Evolutionary conservation across 1,140 invertebrate genomes (phyloP), one percentile per base, ranked within the genome.

Genomic region (Spodoptera frugiperda): DNA sequence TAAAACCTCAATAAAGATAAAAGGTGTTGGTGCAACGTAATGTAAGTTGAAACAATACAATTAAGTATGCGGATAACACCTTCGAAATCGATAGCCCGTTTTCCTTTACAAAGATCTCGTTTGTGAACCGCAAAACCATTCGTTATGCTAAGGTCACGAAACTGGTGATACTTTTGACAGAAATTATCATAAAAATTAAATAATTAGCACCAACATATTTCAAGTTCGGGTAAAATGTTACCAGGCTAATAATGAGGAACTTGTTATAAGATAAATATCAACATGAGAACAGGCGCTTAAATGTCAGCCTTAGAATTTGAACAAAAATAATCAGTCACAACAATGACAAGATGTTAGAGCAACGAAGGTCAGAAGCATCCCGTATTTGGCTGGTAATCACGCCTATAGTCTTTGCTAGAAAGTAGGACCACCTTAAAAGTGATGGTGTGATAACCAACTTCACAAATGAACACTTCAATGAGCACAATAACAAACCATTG

Each of bases 401-500:
- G 33, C 4, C 30, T 63, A 6, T 4, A 33, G 9, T 63, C 21
- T 9, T 51, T 51, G 25, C 51, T 49, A 51, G 15, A 68, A 51
- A 30, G 21, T 51, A 68, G n/a, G 65, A 68, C 30, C 49, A 68
- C 48, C 21, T 51, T 53, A 49, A 63, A 63, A 63, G 39, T 19
- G 59, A 63, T 46, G 39, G 39, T 15, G 46, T 6, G 17, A 63
- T 19, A 14, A n/a, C 25, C 14, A 59, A 63, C 30, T 51, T 21
- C 17, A 21, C 48, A 68, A 8, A 51, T 68, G 15, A 44, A 63
- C 59, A 46, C 15, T 63, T 39, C 39, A 63, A 46, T 39, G 14
- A 48, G 21, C 59, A 63, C 59, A 63, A 63, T 63, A 63, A 63
- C 59, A 63, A 63, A 63, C 59, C 39, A 63, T 46, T 44, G 17